Percentiles rank a stretch among this genome's conserved stretches.
These are phyloP conservation scores for Myrmecophaga tridactyla DNA, from an alignment of 2,113 vertebrate species.

Conservation along the genomic window DNA sequence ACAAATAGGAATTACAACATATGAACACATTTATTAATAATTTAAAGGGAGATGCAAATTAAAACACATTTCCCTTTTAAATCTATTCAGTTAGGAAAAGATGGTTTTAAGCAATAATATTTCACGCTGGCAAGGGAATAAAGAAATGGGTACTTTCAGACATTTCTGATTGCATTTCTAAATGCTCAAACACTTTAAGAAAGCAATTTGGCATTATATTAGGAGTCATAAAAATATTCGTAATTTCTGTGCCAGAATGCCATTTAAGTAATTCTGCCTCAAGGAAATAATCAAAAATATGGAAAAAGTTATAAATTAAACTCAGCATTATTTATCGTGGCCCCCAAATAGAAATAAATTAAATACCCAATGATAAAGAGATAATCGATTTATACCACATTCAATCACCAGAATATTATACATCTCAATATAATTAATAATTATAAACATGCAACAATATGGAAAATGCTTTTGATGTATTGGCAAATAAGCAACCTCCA, in stretches of 20 bases:
- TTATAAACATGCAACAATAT: slow-evolving; percentile 14
- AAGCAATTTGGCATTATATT: slow-evolving; percentile 56
- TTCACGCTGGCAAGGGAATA: slow-evolving; percentile 55
- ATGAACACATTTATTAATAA: slow-evolving; percentile 53
- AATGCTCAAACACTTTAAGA: slow-evolving; percentile 55
- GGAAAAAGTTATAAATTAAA: slow-evolving; percentile 26
- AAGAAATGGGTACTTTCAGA: slow-evolving; percentile 34
- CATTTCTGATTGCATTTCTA: slow-evolving; percentile 41
- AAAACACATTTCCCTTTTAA: slow-evolving; percentile 60
- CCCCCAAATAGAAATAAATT: slow-evolving; percentile 29
- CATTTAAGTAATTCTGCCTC: slow-evolving; percentile 52
- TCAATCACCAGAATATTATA: slow-evolving; percentile 8
- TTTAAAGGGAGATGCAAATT: slow-evolving; percentile 54
- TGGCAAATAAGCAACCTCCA: neutral
- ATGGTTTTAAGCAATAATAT: slow-evolving; percentile 53
- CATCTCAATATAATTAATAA: slow-evolving; percentile 11
- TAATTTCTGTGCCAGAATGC: slow-evolving; percentile 20
- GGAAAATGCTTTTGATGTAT: slow-evolving; percentile 14
- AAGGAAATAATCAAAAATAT: slow-evolving; percentile 55
- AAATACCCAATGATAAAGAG: slow-evolving; percentile 12
- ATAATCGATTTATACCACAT: slow-evolving; percentile 26
- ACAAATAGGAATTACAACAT: slow-evolving; percentile 23
- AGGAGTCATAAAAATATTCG: slow-evolving; percentile 56
- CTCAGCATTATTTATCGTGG: slow-evolving; percentile 29
- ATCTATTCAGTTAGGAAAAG: slow-evolving; percentile 58